Conservation (phyloP, 1,140 invertebrate species). For the Drosophila pseudoananassae region DNA sequence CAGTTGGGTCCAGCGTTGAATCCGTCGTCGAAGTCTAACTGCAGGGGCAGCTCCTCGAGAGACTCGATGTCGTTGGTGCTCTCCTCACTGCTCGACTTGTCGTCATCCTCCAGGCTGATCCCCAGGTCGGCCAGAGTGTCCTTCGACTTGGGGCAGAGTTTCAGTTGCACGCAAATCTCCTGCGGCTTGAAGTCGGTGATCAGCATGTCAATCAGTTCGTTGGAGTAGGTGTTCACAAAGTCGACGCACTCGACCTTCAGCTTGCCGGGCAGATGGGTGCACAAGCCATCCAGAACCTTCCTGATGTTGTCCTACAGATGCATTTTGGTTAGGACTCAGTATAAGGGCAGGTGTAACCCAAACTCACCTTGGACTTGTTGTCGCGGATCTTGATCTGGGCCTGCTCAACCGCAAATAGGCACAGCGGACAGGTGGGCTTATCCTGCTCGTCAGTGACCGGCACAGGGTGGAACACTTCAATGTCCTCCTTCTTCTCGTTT, state of each 20-base stretch:
- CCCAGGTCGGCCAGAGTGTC: slow-evolving; percentile 64
- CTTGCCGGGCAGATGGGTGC: slow-evolving; percentile 87
- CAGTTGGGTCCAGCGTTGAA: slow-evolving; percentile 64
- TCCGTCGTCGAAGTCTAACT: slow-evolving; percentile 73
- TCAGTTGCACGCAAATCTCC: slow-evolving; percentile 91
- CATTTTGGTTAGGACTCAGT: background rate
- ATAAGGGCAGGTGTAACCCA: background rate
- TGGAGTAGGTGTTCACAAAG: slow-evolving; percentile 91
- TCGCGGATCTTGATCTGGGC: slow-evolving; percentile 75
- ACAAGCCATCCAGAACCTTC: slow-evolving; percentile 89
- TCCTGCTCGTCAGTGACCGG: slow-evolving; percentile 66
- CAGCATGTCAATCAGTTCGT: slow-evolving; percentile 91
- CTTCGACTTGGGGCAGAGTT: slow-evolving; percentile 87
- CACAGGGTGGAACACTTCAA: slow-evolving; percentile 85
- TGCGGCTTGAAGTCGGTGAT: slow-evolving; percentile 90
- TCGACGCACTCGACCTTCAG: slow-evolving; percentile 88
- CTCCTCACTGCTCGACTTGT: slow-evolving; percentile 62
- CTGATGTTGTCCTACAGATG: slow-evolving; percentile 87
- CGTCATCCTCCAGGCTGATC: slow-evolving; percentile 52
- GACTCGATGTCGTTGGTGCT: slow-evolving; percentile 57
- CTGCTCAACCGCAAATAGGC: slow-evolving; percentile 91
- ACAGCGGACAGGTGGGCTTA: slow-evolving; percentile 90
- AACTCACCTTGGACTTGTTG: slow-evolving; percentile 69
- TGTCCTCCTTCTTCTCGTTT: slow-evolving; percentile 84
- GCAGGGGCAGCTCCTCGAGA: slow-evolving; percentile 49